Evolutionary conservation across 2,888 invertebrate genomes (phyloP).

Genomic region (Napeogenes sylphis): DNA sequence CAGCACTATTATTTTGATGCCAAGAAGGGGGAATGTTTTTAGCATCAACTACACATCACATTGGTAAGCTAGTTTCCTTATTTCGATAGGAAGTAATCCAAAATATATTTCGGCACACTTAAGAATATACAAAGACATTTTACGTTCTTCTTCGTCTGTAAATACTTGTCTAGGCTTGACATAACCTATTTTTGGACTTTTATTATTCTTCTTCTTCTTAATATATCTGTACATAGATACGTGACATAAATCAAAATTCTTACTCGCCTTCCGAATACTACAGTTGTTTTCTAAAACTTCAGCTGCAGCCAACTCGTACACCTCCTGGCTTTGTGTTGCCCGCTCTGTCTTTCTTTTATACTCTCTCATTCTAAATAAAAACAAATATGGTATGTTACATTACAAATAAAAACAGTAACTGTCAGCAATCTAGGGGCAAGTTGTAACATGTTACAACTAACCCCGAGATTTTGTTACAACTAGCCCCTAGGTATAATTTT

Average conservation of each 20-base stretch:
- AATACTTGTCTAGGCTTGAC: too few species aligned
- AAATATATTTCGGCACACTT: too few species aligned
- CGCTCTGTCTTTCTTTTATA: slow-evolving; percentile 31
- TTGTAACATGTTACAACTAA: slow-evolving; percentile 20
- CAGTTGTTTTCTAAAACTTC: slow-evolving; percentile 28
- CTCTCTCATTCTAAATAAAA: slow-evolving; percentile 21
- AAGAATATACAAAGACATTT: too few species aligned
- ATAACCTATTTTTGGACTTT: too few species aligned
- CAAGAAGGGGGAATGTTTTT: slow-evolving; percentile 9
- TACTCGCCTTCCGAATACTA: slow-evolving; percentile 28
- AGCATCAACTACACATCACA: too few species aligned
- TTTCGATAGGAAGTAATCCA: too few species aligned
- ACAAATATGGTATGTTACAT: not conserved
- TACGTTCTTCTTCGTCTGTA: too few species aligned
- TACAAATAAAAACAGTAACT: not conserved
- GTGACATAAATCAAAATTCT: slow-evolving; percentile 24
- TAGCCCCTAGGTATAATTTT: slow-evolving; percentile 7
- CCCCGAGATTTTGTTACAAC: slow-evolving; percentile 14
- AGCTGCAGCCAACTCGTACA: slow-evolving; percentile 28
- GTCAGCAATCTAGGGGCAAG: slow-evolving; percentile 11
- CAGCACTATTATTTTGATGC: slow-evolving; percentile 10
- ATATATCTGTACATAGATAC: too few species aligned
- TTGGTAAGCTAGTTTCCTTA: too few species aligned
- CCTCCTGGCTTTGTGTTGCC: slow-evolving; percentile 29
- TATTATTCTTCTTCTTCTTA: too few species aligned